These are phyloP conservation scores for Dendropsophus ebraccatus DNA, from an alignment of 2,113 vertebrate species.

Conservation along the genomic window DNA sequence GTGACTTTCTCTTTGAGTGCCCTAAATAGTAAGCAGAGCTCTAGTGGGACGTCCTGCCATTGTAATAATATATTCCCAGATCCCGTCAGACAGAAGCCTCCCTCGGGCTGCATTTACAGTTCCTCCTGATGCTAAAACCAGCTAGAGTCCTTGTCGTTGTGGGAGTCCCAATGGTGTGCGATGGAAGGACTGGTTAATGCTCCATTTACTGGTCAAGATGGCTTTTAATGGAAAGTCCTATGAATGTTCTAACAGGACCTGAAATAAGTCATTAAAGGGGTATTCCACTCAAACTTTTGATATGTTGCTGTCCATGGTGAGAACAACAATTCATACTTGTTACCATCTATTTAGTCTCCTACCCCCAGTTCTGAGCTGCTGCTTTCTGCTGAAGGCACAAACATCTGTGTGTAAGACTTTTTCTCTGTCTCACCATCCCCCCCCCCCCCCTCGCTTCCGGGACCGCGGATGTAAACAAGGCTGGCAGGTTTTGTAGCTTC, in stretches of 20 bases:
- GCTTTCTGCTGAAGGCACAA: no score
- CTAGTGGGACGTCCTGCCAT: not conserved
- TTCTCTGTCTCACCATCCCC: no score
- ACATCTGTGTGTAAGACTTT: no score
- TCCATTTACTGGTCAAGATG: not conserved
- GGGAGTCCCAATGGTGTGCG: not conserved
- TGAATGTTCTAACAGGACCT: not conserved
- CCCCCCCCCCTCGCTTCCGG: no score
- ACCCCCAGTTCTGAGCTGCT: no score
- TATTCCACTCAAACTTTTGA: no score
- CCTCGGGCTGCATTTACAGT: slow-evolving; percentile 14
- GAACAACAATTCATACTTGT: no score
- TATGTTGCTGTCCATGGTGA: no score
- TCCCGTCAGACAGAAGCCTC: slow-evolving; percentile 5
- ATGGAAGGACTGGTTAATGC: no score
- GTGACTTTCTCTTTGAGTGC: slow-evolving; percentile 32
- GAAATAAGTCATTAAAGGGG: not conserved
- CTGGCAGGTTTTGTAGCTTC: no score
- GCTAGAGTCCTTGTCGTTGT: not conserved
- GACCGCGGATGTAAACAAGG: no score
- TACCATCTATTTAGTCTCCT: no score
- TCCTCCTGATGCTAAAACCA: slow-evolving; percentile 1
- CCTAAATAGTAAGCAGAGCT: slow-evolving; percentile 26
- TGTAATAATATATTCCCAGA: slow-evolving; percentile 15
- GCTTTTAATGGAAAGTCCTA: not conserved